Conservation (phyloP, 2,797 vertebrate genomes). For the Vireo griseus region DNA sequence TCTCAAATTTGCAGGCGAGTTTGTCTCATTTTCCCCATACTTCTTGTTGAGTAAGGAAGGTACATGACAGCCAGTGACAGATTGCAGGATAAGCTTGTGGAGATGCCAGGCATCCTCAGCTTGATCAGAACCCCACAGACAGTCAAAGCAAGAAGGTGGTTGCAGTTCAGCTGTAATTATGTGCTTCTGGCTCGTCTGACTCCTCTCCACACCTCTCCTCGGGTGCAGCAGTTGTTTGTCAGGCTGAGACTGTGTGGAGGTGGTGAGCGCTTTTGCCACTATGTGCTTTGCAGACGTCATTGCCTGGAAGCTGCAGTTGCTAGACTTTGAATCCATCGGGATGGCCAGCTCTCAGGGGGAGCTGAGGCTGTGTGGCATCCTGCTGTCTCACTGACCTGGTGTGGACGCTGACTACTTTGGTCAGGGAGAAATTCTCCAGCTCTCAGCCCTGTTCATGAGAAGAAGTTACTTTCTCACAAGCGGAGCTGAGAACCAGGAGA, state of each 20-base stretch:
- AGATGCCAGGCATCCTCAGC: neutral
- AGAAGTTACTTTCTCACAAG: no score
- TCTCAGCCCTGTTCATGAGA: no score
- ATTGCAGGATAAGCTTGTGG: neutral
- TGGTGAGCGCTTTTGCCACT: accelerated
- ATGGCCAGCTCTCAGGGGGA: neutral
- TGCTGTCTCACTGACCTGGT: neutral
- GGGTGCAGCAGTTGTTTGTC: neutral
- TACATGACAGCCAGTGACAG: neutral
- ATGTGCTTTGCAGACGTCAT: neutral
- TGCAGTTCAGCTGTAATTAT: neutral
- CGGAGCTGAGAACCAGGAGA: no score
- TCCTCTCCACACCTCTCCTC: neutral
- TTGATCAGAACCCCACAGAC: neutral
- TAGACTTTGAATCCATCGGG: neutral
- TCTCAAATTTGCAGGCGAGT: neutral
- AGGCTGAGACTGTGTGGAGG: neutral
- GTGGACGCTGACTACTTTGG: no score
- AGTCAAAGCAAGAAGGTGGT: neutral
- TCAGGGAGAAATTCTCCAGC: no score
- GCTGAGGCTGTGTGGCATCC: neutral
- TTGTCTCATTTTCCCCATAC: neutral
- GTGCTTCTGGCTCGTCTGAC: neutral
- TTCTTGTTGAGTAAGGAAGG: neutral
- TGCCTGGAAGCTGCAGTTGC: neutral